Conservation (phyloP, 2,797 vertebrate species). For the Columba guinea region DNA sequence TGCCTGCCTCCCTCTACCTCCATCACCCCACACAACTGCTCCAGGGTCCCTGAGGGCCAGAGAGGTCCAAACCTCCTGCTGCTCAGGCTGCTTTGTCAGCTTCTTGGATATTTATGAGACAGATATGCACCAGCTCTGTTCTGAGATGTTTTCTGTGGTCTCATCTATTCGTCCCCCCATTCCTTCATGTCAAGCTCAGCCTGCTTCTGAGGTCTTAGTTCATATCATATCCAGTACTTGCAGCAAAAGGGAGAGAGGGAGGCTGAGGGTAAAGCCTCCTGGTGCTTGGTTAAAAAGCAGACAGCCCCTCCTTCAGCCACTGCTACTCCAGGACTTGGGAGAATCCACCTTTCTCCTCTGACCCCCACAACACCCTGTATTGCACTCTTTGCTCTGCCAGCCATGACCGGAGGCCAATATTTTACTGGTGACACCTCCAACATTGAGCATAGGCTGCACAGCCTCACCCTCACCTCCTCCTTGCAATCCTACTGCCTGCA, state of each 20-base stretch:
- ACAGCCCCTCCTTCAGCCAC: not conserved
- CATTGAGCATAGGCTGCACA: not conserved
- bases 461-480: not conserved
- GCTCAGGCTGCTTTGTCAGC: not conserved
- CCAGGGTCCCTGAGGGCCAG: not conserved
- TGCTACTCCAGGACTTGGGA: not conserved
- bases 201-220: not conserved
- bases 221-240: not conserved
- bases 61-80: not conserved
- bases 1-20: not conserved
- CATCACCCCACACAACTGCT: not conserved
- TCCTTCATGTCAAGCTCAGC: not conserved
- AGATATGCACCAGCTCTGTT: not conserved
- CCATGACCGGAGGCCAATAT: not conserved
- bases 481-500: not conserved
- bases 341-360: not conserved
- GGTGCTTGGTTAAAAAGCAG: not conserved
- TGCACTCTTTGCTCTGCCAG: not conserved
- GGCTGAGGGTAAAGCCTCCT: not conserved
- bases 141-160: not conserved
- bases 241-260: not conserved
- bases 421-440: not conserved
- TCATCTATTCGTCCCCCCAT: not conserved
- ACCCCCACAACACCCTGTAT: not conserved
- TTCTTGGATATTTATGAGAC: not conserved